Percentiles rank a stretch among this genome's conserved stretches.
Evolutionary conservation across 2,797 vertebrate genomes (phyloP).

Genomic region (Psittacula echo): DNA sequence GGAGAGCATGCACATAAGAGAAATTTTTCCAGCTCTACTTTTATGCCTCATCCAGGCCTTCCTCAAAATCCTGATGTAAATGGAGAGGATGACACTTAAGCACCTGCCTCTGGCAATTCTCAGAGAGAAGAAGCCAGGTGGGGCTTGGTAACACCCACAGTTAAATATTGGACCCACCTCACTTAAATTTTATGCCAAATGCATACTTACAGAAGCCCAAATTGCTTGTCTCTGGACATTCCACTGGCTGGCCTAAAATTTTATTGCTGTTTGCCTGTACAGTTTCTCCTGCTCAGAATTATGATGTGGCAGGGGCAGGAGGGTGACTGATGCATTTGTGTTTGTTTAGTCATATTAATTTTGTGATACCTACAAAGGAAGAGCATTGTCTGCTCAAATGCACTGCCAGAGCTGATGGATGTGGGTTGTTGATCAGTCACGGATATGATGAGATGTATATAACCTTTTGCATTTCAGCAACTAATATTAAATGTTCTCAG

Average conservation of each 20-base stretch:
- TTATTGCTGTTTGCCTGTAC: neutral
- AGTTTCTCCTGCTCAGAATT: neutral
- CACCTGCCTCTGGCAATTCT: accelerated
- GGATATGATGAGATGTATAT: neutral
- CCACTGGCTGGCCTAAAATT: accelerated
- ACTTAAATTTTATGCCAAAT: neutral
- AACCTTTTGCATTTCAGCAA: neutral
- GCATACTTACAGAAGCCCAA: neutral
- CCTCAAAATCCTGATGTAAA: neutral
- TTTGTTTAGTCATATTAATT: neutral
- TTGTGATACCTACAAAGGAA: neutral
- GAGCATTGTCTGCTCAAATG: neutral
- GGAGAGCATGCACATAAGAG: neutral
- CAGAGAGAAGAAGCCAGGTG: accelerated
- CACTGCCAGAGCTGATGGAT: accelerated
- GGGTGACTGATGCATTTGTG: neutral
- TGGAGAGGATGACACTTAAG: neutral
- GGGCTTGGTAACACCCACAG: neutral
- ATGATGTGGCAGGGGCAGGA: neutral
- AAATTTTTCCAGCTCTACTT: neutral
- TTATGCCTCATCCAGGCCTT: neutral
- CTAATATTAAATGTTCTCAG: neutral
- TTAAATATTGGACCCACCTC: neutral
- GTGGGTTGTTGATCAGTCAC: neutral
- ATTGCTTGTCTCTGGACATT: neutral